These are phyloP conservation scores for Charaxes varanes DNA, from an alignment of 1,140 invertebrate genomes.

Conservation along the genomic window DNA sequence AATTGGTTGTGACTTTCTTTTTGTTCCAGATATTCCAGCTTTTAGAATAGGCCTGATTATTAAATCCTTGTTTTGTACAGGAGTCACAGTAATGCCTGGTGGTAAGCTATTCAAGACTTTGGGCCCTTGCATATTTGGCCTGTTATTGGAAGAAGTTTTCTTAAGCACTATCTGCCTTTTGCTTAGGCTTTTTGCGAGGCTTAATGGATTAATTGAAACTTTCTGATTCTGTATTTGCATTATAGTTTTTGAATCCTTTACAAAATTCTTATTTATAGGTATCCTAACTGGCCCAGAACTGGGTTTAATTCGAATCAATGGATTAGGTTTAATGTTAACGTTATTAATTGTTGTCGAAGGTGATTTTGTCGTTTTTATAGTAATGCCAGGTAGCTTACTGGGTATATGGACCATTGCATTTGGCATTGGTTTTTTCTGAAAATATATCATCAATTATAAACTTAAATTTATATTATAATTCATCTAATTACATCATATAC, in stretches of 20 bases:
- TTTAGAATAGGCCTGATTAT: slow-evolving; percentile 25
- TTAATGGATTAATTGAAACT: slow-evolving; percentile 8
- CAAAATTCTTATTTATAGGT: slow-evolving; percentile 9
- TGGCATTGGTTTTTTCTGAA: slow-evolving; percentile 40
- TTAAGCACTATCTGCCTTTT: slow-evolving; percentile 13
- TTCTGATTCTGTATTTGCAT: slow-evolving; percentile 5
- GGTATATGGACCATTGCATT: slow-evolving; percentile 64
- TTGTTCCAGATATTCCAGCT: slow-evolving; percentile 8
- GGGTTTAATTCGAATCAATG: no score
- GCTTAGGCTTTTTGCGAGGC: slow-evolving; percentile 9
- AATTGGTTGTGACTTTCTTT: slow-evolving; percentile 11
- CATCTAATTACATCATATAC: not conserved
- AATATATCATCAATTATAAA: slow-evolving; percentile 1
- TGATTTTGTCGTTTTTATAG: slow-evolving; percentile 35
- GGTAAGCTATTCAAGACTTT: slow-evolving; percentile 35
- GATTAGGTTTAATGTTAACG: no score
- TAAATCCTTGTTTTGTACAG: slow-evolving; percentile 27
- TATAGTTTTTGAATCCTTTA: not conserved
- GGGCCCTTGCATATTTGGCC: slow-evolving; percentile 5
- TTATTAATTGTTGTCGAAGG: not conserved
- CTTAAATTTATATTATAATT: not conserved
- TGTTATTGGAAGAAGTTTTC: slow-evolving; percentile 19
- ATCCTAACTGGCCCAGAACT: not conserved
- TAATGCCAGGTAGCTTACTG: slow-evolving; percentile 33
- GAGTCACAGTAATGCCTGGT: slow-evolving; percentile 39